Conservation (phyloP, 2,888 invertebrate genomes). For the Clunio marinus region DNA sequence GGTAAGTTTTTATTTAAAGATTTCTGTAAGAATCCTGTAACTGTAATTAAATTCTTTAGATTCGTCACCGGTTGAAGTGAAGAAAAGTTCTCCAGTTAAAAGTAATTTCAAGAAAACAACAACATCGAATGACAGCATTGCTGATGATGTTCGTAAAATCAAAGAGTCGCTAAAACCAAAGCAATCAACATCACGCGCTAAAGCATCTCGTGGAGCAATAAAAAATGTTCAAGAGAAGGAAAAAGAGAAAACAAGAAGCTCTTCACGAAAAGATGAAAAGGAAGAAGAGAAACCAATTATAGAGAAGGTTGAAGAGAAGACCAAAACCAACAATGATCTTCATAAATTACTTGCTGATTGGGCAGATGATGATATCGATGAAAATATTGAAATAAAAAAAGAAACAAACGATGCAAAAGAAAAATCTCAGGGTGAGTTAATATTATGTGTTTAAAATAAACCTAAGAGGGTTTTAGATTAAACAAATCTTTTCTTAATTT, state of each 20-base stretch:
- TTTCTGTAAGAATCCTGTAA: neutral
- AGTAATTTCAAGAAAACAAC: neutral
- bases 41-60: neutral
- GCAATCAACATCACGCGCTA: conserved; percentile 27
- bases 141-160: conserved; percentile 33
- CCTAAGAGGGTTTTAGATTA: no score
- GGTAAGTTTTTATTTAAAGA: no score
- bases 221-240: no score
- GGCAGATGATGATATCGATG: conserved; percentile 61
- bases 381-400: neutral
- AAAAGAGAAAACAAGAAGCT: no score
- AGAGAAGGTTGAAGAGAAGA: conserved; percentile 51
- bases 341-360: conserved; percentile 72
- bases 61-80: neutral
- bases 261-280: no score
- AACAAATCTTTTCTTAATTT: no score
- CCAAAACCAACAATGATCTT: conserved; percentile 52
- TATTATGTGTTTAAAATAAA: no score
- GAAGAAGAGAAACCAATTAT: conserved; percentile 44
- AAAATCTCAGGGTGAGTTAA: no score
- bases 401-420: neutral
- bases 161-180: conserved; percentile 32
- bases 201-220: conserved; percentile 41
- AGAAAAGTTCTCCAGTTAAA: neutral
- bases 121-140: neutral